Evolutionary conservation across 2,888 invertebrate species (phyloP), one percentile per base, ranked within the genome.

Genomic region (Folsomia candida): DNA sequence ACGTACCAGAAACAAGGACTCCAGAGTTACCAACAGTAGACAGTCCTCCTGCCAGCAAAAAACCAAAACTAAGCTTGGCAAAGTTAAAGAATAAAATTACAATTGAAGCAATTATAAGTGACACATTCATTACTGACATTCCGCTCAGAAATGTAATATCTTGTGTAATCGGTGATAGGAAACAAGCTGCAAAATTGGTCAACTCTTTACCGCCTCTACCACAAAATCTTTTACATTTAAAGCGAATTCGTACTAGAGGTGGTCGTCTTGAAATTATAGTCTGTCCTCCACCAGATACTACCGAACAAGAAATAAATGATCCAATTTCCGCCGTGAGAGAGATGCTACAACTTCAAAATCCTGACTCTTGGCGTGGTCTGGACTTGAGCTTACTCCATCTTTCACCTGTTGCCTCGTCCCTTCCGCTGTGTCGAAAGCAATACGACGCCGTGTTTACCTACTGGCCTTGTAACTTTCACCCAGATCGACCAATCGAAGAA

Each of bases 391-490:
- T 75, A 0, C 27, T 76, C 9, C 26, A 28, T 59, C 26, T 70
- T 20, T 57, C 62, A 0, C 58, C 77, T 67, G 90, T 93, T 0
- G 88, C 92, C 0, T 82, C 84, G 25, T 80, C 81, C n/a, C 82
- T 87, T 6, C 90, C 92, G 0, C 87, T 86, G 81, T 86, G 91
- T 0, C 87, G 88, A 66, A 84, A 83, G 58, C 94, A 94, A 81
- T 90, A 89, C 80, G 84, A 86, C 0, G 83, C 84, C 76, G 87
- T 87, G 3, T 85, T 86, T 18, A 84, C 85, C 67, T 82, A 87
- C 58, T 95, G 95, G 95, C 90, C 94, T 0, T 88, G 91, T 67
- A 92, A 92, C 81, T 94, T 93, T 81, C 93, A 94, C 83, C 90
- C 90, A 0, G 89, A 93, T 81, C 87, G 88, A 72, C 87, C 88